phyloP scores from a whole-genome alignment of 2,113 vertebrate species.

The Callithrix jacchus region DNA sequence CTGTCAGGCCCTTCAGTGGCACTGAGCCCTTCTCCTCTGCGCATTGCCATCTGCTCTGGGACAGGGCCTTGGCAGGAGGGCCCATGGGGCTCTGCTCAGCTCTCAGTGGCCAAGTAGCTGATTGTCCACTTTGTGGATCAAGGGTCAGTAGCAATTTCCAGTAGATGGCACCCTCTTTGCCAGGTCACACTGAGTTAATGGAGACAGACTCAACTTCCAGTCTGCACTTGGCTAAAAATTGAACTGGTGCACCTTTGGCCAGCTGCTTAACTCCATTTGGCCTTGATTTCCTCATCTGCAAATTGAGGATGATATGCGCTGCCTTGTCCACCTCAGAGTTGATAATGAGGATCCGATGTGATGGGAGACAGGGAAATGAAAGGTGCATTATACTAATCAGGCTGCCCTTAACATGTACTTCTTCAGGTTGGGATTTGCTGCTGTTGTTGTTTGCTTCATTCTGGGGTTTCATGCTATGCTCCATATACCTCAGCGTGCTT shows the following conservation, averaged over 20 bases:
- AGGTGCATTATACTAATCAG: constrained; percentile 46
- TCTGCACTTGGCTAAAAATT: constrained; percentile 59
- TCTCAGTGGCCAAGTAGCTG: constrained; percentile 26
- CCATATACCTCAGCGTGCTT: background rate
- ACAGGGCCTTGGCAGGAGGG: constrained; percentile 18
- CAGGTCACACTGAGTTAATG: constrained; percentile 64
- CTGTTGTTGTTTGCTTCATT: background rate
- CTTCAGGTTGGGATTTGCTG: background rate
- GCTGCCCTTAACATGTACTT: background rate
- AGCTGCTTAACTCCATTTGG: constrained; percentile 55
- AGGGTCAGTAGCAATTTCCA: constrained; percentile 70
- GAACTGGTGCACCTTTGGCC: constrained; percentile 59
- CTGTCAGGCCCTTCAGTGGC: background rate
- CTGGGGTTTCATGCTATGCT: background rate
- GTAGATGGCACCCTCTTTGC: constrained; percentile 62
- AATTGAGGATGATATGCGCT: constrained; percentile 60
- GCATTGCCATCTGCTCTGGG: constrained; percentile 43
- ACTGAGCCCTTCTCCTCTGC: background rate
- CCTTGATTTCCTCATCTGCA: constrained; percentile 72
- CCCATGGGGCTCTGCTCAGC: background rate
- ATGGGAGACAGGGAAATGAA: background rate
- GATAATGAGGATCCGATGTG: constrained; percentile 59
- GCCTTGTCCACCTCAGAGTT: constrained; percentile 56
- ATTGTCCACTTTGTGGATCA: constrained; percentile 55
- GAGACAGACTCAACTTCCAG: constrained; percentile 67